Conservation (phyloP, 1,140 invertebrate species). For the Scaptodrosophila lebanonensis region DNA sequence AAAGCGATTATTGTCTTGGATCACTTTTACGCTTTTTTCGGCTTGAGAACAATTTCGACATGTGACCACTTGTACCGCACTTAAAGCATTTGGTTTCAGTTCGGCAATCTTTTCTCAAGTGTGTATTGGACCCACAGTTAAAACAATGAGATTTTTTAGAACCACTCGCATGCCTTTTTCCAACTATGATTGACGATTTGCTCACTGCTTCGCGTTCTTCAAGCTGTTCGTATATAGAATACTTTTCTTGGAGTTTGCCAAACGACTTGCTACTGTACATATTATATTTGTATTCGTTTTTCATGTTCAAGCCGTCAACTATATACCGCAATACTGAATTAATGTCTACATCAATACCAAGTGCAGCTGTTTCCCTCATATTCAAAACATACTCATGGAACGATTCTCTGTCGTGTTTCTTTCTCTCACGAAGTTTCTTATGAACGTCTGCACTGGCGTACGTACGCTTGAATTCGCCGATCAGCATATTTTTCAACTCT, state of each 20-base stretch:
- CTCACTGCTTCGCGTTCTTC: not conserved
- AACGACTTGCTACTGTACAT: too few species aligned
- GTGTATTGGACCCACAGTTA: conserved; percentile 12
- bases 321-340: too few species aligned
- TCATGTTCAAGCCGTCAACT: too few species aligned
- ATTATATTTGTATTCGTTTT: too few species aligned
- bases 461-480: too few species aligned
- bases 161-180: not conserved
- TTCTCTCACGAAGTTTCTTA: too few species aligned
- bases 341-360: too few species aligned
- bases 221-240: not conserved
- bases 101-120: conserved; percentile 12
- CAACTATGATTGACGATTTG: not conserved
- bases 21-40: not conserved
- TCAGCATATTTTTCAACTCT: too few species aligned
- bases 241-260: conserved; percentile 11
- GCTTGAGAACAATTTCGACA: conserved; percentile 10
- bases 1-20: not conserved
- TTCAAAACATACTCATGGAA: too few species aligned
- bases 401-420: too few species aligned
- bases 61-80: conserved; percentile 13
- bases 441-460: too few species aligned
- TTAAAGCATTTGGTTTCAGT: conserved; percentile 26
- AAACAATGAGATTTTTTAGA: conserved; percentile 6
- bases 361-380: too few species aligned